phyloP scores from a whole-genome alignment of 2,113 vertebrate genomes.

The Bubo bubo region DNA sequence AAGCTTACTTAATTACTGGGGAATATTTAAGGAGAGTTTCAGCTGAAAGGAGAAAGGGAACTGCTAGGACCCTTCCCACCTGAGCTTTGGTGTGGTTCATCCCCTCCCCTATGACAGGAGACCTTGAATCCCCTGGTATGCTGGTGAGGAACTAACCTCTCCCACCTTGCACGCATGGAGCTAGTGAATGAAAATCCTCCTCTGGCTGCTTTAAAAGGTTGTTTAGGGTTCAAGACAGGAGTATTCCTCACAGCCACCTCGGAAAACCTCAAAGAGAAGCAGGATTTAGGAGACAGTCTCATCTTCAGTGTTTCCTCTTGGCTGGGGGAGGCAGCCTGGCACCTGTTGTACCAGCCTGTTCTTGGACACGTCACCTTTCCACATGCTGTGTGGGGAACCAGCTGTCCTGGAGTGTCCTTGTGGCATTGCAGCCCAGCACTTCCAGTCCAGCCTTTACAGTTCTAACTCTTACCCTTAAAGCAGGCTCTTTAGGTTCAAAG shows the following conservation, averaged over 20 bases:
- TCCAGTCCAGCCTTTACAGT: neutral
- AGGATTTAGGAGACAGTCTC: neutral
- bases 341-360: no score
- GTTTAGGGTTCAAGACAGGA: neutral
- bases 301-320: neutral
- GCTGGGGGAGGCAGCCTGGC: neutral
- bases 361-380: neutral
- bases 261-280: neutral
- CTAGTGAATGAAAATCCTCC: neutral
- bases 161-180: no score
- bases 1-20: neutral
- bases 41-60: neutral
- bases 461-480: neutral
- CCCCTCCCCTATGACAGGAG: neutral
- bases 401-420: rapidly evolving
- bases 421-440: neutral
- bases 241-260: neutral
- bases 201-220: neutral
- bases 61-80: neutral
- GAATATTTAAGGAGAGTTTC: neutral
- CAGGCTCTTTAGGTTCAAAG: neutral
- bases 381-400: rapidly evolving
- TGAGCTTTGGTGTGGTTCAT: neutral
- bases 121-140: neutral
- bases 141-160: neutral